These are phyloP conservation scores for Atherix ibis DNA, from an alignment of 2,888 invertebrate species.

Conservation along the genomic window DNA sequence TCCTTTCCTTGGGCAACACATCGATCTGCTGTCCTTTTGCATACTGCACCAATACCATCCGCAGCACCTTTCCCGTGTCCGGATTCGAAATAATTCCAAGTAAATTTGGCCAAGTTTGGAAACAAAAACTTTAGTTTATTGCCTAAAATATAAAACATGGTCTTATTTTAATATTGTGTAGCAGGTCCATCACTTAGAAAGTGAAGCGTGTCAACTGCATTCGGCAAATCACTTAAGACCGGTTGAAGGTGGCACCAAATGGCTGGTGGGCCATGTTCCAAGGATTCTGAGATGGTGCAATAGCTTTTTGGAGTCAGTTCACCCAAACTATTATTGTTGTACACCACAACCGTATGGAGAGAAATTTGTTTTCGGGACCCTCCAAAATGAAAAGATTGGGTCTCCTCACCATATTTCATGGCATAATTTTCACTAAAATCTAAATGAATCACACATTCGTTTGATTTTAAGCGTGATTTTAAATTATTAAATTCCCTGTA, in stretches of 20 bases:
- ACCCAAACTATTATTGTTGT: constrained; percentile 25
- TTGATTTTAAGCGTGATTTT: neutral
- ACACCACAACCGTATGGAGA: constrained; percentile 15
- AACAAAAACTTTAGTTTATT: constrained; percentile 15
- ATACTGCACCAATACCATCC: constrained; percentile 21
- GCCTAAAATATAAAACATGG: constrained; percentile 19
- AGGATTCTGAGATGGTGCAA: constrained; percentile 18
- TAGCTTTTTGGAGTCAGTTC: constrained; percentile 12
- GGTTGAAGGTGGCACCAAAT: constrained; percentile 20
- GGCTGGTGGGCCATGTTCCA: constrained; percentile 16
- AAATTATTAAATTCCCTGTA: neutral
- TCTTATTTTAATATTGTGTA: constrained; percentile 22
- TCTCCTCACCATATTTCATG: constrained; percentile 21
- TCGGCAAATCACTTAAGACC: constrained; percentile 13
- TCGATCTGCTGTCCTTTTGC: constrained; percentile 21
- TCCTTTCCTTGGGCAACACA: constrained; percentile 19
- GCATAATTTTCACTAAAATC: constrained; percentile 8
- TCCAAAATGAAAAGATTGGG: constrained; percentile 24
- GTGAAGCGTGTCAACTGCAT: constrained; percentile 16
- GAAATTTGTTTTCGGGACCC: constrained; percentile 15
- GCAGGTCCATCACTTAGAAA: constrained; percentile 23
- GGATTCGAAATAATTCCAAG: constrained; percentile 19
- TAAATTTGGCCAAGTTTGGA: constrained; percentile 14
- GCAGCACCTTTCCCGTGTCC: constrained; percentile 23
- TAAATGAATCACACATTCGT: constrained; percentile 2